Evolutionary conservation across 2,888 invertebrate genomes (phyloP).

Genomic region (Zygogramma bicolorata): DNA sequence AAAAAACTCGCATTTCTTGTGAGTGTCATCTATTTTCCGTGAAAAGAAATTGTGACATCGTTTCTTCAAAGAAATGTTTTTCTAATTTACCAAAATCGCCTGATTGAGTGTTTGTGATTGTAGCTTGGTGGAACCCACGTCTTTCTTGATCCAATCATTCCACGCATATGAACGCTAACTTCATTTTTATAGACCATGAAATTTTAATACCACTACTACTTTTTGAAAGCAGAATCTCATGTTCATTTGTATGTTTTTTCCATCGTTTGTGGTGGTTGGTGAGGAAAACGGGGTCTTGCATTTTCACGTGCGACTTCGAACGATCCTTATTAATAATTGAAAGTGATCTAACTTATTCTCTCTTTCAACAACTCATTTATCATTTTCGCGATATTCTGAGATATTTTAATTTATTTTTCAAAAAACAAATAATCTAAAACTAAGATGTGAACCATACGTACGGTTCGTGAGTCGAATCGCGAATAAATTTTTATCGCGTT

Average conservation of each 20-base stretch:
- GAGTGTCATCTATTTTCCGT: background rate
- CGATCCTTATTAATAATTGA: too few species aligned
- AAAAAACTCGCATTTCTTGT: background rate
- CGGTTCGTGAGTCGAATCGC: background rate
- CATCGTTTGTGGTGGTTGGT: too few species aligned
- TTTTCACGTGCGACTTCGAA: too few species aligned
- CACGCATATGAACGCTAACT: background rate
- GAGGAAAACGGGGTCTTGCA: too few species aligned
- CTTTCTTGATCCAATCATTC: background rate
- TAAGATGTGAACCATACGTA: background rate
- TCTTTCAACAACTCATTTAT: background rate
- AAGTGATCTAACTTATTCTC: too few species aligned
- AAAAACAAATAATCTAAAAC: background rate
- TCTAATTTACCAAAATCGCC: background rate
- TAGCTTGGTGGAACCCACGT: background rate
- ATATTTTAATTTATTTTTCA: background rate
- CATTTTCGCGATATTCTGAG: background rate
- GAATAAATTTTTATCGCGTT: background rate
- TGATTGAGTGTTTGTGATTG: background rate
- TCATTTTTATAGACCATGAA: too few species aligned
- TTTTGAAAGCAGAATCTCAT: too few species aligned
- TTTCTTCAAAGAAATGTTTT: background rate
- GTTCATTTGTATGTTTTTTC: too few species aligned
- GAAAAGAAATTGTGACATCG: background rate
- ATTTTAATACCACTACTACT: too few species aligned